Evolutionary conservation across 2,797 vertebrate species (phyloP).

Genomic region (Pangasius krempfi): DNA sequence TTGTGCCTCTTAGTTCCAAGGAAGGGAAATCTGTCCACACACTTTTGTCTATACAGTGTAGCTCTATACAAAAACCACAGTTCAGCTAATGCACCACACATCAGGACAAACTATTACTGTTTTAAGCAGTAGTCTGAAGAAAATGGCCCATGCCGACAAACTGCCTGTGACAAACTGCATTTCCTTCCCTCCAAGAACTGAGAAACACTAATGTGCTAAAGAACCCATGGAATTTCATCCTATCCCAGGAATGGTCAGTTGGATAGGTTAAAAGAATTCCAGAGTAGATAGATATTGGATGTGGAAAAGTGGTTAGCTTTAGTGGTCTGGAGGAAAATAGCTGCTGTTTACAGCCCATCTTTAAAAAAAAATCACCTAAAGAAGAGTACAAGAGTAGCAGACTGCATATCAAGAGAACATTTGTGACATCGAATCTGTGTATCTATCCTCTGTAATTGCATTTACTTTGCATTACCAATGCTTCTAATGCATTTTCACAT

Average conservation of each 20-base stretch:
- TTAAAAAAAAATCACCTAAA: neutral
- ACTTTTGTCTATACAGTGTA: neutral
- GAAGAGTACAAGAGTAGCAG: neutral
- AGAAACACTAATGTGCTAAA: no score
- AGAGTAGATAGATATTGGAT: slow-evolving; percentile 19
- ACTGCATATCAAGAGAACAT: neutral
- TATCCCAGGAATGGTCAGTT: neutral
- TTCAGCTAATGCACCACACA: neutral
- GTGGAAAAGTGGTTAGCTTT: neutral
- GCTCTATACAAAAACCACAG: neutral
- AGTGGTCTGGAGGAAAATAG: slow-evolving; percentile 36
- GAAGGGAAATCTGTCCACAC: neutral
- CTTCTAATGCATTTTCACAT: neutral
- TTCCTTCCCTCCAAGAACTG: no score
- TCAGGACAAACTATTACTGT: neutral
- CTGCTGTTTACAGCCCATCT: slow-evolving; percentile 12
- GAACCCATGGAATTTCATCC: neutral
- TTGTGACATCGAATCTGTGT: neutral
- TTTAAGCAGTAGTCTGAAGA: neutral
- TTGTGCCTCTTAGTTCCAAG: neutral
- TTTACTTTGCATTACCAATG: neutral
- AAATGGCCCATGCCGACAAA: neutral
- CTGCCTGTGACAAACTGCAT: neutral
- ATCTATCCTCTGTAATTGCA: neutral
- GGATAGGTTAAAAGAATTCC: slow-evolving; percentile 19